phyloP scores from a whole-genome alignment of 2,113 vertebrate species.

The Solea senegalensis region DNA sequence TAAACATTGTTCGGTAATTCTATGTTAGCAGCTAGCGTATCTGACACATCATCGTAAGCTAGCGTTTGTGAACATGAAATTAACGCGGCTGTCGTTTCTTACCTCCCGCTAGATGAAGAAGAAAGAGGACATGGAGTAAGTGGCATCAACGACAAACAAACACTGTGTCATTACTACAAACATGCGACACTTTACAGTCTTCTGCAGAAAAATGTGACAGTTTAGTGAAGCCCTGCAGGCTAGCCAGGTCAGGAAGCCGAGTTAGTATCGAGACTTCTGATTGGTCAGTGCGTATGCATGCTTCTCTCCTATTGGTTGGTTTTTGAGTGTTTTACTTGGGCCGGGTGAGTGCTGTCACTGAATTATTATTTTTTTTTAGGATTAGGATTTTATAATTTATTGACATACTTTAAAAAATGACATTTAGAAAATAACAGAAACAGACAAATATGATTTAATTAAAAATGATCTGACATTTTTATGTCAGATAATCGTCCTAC shows the following conservation, averaged over 20 bases:
- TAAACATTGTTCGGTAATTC: background rate
- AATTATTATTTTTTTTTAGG: background rate
- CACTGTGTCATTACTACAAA: constrained; percentile 63
- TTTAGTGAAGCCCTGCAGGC: constrained; percentile 28
- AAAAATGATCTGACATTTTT: background rate
- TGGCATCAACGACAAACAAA: constrained; percentile 43
- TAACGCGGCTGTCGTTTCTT: constrained; percentile 30
- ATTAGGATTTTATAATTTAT: background rate
- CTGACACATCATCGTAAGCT: constrained; percentile 56
- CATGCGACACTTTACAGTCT: background rate
- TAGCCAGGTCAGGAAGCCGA: background rate
- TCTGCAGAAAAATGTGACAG: constrained; percentile 35
- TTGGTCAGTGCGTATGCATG: constrained; percentile 55
- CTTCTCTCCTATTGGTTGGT: constrained; percentile 58
- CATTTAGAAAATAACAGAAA: background rate
- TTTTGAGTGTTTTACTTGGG: constrained; percentile 7
- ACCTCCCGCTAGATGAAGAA: constrained; percentile 82
- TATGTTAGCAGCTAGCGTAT: constrained; percentile 26
- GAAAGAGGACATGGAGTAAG: constrained; percentile 34
- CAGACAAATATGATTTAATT: background rate
- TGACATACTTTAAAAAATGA: background rate
- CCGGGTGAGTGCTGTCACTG: constrained; percentile 35
- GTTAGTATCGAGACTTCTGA: constrained; percentile 56
- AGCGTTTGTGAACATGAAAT: constrained; percentile 7
- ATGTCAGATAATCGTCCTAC: no score